Evolutionary conservation across 1,140 invertebrate genomes (phyloP), one percentile per base, ranked within the genome.

Genomic region (Atta cephalotes): DNA sequence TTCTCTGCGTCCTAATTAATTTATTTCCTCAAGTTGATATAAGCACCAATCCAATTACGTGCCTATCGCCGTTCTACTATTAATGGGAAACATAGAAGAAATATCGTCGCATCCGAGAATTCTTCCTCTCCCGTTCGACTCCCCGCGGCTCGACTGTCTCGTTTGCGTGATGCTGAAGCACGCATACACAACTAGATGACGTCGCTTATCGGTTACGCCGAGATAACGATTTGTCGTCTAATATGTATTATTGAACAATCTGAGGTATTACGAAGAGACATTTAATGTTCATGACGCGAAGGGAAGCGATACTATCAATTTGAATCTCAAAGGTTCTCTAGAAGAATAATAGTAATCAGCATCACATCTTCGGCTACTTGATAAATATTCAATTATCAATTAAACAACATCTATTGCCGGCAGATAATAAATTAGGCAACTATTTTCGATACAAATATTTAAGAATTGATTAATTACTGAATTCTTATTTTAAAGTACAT

Each of bases 1-100:
- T 72, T 85, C 12, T 28, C 56, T 2, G 51, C 53, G 53, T 70
- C 60, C 25, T 89, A 90, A 90, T 90, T 90, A 88, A 90, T 90
- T 89, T 86, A 90, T 74, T 76, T 70, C 51, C 5, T 2, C 6
- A 35, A 39, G 56, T 35, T 65, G 89, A 89, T 89, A 89, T 31
- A 35, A 68, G 25, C 25, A 12, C 51, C 49, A 76, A 90, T 90
- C 51, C 49, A 76, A 90, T 90, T 90, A 87, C 76, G 85, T 71
- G 65, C 77, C 60, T 84, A 84, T 84, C 78, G n/a, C n/a, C 16
- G 16, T 80, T 56, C 70, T 74, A 74, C 68, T 74, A 82, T 76
- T 84, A 63, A 84, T 76, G 39, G 80, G 28, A 76, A 84, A 76
- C 35, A 80, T 51, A 84, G 70, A 62, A 84, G 80, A 84, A 84